Evolutionary conservation across 2,888 invertebrate genomes (phyloP).

Genomic region (Gandaritis pyraliata): DNA sequence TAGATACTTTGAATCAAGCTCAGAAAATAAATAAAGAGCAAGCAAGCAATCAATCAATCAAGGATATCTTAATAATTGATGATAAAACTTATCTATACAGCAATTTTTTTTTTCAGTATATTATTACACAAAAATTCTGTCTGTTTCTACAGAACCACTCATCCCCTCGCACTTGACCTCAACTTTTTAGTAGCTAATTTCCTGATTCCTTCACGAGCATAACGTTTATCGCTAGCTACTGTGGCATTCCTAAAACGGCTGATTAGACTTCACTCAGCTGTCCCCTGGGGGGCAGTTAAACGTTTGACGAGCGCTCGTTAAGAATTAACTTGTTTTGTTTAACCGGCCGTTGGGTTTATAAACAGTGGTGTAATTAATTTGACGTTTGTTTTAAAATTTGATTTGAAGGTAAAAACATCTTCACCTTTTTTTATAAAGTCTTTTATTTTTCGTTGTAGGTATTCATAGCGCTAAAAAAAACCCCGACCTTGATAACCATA

Average conservation of each 20-base stretch:
- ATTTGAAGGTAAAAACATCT: neutral
- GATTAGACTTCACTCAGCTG: slow-evolving; percentile 61
- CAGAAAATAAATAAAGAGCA: too few species aligned
- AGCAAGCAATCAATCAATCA: too few species aligned
- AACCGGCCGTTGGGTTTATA: slow-evolving; percentile 38
- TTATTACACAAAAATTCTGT: too few species aligned
- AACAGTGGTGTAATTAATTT: slow-evolving; percentile 38
- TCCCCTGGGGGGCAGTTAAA: slow-evolving; percentile 70
- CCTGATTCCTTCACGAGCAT: slow-evolving; percentile 55
- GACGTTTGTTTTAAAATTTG: slow-evolving; percentile 10
- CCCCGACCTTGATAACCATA: too few species aligned
- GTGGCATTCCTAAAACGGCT: slow-evolving; percentile 59
- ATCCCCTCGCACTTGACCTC: slow-evolving; percentile 6
- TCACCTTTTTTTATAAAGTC: too few species aligned
- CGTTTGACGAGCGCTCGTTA: slow-evolving; percentile 70
- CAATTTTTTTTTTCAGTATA: too few species aligned
- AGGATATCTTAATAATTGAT: too few species aligned
- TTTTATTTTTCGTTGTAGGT: too few species aligned
- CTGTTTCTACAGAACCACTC: slow-evolving; percentile 9
- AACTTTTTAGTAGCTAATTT: slow-evolving; percentile 64
- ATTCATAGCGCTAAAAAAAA: too few species aligned
- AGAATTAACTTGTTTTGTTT: slow-evolving; percentile 70
- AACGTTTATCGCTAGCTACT: slow-evolving; percentile 61
- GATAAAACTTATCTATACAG: too few species aligned
- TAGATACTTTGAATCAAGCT: too few species aligned